These are phyloP conservation scores for Augochlorella aurata DNA, from an alignment of 2,888 invertebrate species.

Conservation along the genomic window DNA sequence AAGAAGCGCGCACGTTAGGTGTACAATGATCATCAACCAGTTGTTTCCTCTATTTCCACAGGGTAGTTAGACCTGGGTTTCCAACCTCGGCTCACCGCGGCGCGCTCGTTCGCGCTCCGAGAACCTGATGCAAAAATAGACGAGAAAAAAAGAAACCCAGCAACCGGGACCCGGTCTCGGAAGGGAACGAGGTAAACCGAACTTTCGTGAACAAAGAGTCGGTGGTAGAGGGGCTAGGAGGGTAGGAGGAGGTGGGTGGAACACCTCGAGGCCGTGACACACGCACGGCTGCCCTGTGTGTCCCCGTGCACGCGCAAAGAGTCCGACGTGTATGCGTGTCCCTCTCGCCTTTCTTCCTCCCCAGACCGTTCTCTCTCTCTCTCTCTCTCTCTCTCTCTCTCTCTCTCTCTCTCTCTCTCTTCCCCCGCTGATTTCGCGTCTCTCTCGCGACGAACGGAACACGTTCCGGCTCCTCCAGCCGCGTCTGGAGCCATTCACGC, in stretches of 20 bases:
- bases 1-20: too few relatives aligned
- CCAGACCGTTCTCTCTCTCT: constrained; percentile 15
- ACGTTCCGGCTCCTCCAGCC: constrained; percentile 58
- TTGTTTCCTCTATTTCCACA: constrained; percentile 39
- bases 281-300: constrained; percentile 52
- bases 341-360: constrained; percentile 40
- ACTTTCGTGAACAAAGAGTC: constrained; percentile 72
- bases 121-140: constrained; percentile 60
- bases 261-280: constrained; percentile 60
- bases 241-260: constrained; percentile 39
- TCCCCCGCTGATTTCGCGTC: constrained; percentile 16
- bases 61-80: not conserved
- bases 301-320: constrained; percentile 37
- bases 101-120: constrained; percentile 26
- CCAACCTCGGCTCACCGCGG: not conserved
- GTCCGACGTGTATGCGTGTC: constrained; percentile 11
- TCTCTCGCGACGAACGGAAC: constrained; percentile 44
- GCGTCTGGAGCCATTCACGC: constrained; percentile 70
- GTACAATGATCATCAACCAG: not conserved
- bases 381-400: constrained; percentile 32
- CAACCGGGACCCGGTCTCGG: constrained; percentile 43
- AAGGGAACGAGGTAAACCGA: constrained; percentile 71
- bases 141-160: constrained; percentile 45
- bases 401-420: constrained; percentile 22
- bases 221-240: constrained; percentile 12